Percentiles rank a stretch among this genome's conserved stretches.
Conservation (phyloP, 2,797 vertebrate species). For the Sylvilagus floridanus region DNA sequence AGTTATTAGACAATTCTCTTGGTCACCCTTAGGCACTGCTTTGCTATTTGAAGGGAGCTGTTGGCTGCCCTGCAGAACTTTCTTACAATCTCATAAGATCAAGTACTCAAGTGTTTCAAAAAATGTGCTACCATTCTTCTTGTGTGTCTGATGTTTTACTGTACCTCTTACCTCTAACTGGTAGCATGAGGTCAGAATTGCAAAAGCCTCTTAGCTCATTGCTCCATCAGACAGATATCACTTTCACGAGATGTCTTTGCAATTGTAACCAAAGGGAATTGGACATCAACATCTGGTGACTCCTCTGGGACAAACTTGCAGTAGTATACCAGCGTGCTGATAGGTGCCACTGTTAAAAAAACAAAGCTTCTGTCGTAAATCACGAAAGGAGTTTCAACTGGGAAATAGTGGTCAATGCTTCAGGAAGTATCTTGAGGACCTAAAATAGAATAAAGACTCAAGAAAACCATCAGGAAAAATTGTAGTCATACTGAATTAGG, state of each 20-base stretch:
- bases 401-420: neutral
- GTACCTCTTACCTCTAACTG: neutral
- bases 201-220: neutral
- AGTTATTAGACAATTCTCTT: neutral
- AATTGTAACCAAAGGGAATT: neutral
- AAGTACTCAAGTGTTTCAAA: neutral
- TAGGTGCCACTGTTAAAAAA: neutral
- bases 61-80: conserved; percentile 21
- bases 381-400: neutral
- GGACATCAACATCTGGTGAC: neutral
- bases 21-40: neutral
- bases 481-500: neutral
- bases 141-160: neutral
- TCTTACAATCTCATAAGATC: neutral
- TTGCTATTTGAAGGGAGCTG: neutral
- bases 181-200: neutral
- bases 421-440: neutral
- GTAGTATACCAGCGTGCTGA: neutral
- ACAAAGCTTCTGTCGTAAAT: neutral
- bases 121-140: neutral
- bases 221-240: neutral
- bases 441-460: neutral
- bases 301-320: neutral
- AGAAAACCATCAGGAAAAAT: neutral
- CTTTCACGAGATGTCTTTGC: neutral